phyloP scores from a whole-genome alignment of 37 sponge, comb jelly and placozoan species.

The Theonella swinhoei region DNA sequence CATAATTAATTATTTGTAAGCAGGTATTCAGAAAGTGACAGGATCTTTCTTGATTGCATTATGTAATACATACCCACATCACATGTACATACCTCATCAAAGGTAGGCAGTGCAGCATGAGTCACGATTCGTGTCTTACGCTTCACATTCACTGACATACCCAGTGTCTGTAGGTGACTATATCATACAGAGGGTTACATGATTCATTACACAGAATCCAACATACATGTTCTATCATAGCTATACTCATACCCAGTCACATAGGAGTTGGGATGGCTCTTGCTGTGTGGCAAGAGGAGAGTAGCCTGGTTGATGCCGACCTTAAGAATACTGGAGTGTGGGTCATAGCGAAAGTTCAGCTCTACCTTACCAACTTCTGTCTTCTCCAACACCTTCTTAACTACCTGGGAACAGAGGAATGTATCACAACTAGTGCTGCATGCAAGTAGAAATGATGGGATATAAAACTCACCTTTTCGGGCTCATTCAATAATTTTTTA shows the following conservation, averaged over 20 bases:
- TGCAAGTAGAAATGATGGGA: no score
- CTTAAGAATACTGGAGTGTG: not conserved
- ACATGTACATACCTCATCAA: not conserved
- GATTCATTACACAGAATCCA: not conserved
- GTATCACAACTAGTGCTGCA: no score
- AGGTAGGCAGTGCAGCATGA: not conserved
- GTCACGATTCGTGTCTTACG: not conserved
- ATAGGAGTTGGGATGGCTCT: constrained; percentile 23
- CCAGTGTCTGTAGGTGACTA: not conserved
- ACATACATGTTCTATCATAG: not conserved
- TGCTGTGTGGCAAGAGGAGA: not conserved
- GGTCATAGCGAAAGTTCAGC: constrained; percentile 23
- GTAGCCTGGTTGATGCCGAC: constrained; percentile 10
- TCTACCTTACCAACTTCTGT: constrained; percentile 7
- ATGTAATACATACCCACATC: no score
- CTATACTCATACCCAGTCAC: constrained; percentile 31
- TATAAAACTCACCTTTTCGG: not conserved
- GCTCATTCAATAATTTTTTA: constrained; percentile 27
- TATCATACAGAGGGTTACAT: not conserved
- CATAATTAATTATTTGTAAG: no score
- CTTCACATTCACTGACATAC: not conserved
- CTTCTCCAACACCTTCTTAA: not conserved
- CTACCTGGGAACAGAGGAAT: no score
- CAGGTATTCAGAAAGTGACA: no score
- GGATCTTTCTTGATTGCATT: no score